These are phyloP conservation scores for Cichladusa arquata DNA, from an alignment of 2,113 vertebrate genomes.

Conservation along the genomic window DNA sequence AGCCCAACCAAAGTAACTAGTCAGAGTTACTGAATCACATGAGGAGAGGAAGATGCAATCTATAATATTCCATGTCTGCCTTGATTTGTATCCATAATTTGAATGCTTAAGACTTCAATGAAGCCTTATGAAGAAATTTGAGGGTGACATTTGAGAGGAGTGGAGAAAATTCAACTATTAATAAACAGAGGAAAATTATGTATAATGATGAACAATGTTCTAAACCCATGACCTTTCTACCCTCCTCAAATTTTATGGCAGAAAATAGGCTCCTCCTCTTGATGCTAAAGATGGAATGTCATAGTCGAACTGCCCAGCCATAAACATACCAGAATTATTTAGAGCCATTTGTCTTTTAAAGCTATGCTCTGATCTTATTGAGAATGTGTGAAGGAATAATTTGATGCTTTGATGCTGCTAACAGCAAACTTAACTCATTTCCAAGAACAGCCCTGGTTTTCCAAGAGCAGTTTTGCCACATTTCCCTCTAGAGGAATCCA, in stretches of 20 bases:
- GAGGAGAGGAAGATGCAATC: neutral
- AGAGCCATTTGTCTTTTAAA: neutral
- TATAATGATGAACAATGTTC: neutral
- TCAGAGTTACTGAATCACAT: neutral
- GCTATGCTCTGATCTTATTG: neutral
- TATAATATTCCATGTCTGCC: neutral
- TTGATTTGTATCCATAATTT: neutral
- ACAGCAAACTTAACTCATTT: neutral
- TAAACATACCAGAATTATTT: neutral
- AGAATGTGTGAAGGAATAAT: neutral
- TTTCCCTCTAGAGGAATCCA: neutral
- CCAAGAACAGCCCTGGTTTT: neutral
- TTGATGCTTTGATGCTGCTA: neutral
- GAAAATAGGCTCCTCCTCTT: neutral
- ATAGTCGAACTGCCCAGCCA: fast-evolving
- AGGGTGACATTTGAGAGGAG: neutral
- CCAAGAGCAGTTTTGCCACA: neutral
- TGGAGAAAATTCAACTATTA: neutral
- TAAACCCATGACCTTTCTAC: neutral
- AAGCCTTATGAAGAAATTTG: neutral
- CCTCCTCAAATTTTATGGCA: neutral
- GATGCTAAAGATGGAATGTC: neutral
- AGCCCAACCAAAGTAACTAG: neutral
- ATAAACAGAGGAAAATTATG: neutral
- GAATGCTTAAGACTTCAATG: neutral